These are phyloP conservation scores for Ianthella basta DNA, from an alignment of 37 sponge, comb jelly and placozoan genomes.

Conservation along the genomic window DNA sequence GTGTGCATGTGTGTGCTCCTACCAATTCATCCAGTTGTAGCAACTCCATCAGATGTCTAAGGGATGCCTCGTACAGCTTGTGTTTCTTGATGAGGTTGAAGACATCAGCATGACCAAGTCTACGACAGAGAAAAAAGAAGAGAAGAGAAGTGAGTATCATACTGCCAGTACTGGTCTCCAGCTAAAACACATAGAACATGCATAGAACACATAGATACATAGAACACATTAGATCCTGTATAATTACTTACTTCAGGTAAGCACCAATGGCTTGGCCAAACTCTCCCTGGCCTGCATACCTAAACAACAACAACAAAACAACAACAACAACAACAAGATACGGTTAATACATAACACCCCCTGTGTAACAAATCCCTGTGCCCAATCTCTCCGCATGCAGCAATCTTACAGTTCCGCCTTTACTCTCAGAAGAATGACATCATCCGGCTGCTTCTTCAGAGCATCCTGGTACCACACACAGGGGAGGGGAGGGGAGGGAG, in stretches of 20 bases:
- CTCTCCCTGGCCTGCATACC: conserved; percentile 70
- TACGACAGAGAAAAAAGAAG: background rate
- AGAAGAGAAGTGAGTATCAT: background rate
- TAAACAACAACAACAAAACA: conserved; percentile 16
- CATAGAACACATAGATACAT: too few species aligned
- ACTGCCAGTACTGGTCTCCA: background rate
- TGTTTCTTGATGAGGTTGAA: conserved; percentile 85
- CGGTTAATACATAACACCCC: too few species aligned
- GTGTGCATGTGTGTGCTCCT: conserved; percentile 15
- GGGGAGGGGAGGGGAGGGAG: too few species aligned
- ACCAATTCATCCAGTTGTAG: conserved; percentile 65
- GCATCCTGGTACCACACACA: conserved; percentile 20
- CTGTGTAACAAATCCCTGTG: background rate
- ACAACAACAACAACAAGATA: too few species aligned
- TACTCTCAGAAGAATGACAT: conserved; percentile 61
- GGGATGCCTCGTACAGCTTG: conserved; percentile 77
- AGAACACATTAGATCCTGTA: too few species aligned
- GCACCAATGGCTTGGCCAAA: conserved; percentile 86
- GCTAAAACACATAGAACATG: too few species aligned
- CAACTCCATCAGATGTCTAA: conserved; percentile 74
- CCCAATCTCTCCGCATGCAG: background rate
- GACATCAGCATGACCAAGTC: conserved; percentile 79
- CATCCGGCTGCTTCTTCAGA: conserved; percentile 11
- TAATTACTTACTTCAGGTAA: conserved; percentile 84
- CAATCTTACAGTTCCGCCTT: conserved; percentile 68